Evolutionary conservation across 2,113 vertebrate genomes (phyloP).

Genomic region (Vicugna pacos): DNA sequence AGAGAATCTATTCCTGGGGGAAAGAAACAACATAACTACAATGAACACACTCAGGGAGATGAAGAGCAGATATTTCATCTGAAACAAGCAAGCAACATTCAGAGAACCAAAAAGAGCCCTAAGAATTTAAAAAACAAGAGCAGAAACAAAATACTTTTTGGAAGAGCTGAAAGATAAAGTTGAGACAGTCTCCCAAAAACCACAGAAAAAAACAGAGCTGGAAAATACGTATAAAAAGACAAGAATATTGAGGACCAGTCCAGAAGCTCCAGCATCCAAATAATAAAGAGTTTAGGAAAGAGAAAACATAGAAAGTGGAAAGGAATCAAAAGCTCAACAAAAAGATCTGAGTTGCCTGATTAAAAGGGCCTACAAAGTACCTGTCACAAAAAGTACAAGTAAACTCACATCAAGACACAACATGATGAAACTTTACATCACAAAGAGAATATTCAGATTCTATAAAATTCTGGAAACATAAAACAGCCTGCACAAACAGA

Average conservation of each 20-base stretch:
- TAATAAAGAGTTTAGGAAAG: neutral
- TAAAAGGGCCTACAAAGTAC: neutral
- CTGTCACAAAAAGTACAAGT: neutral
- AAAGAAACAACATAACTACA: neutral
- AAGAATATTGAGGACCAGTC: neutral
- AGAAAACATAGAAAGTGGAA: neutral
- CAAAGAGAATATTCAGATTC: neutral
- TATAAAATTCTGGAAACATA: neutral
- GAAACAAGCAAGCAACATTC: neutral
- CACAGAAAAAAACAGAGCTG: neutral
- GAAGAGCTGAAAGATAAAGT: neutral
- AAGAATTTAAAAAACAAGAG: neutral
- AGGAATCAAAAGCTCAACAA: neutral
- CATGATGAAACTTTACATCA: neutral
- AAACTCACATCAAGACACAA: neutral
- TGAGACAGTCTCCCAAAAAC: neutral
- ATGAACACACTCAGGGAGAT: neutral
- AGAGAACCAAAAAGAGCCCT: neutral
- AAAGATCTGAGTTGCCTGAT: neutral
- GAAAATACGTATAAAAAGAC: neutral
- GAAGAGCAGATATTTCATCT: neutral
- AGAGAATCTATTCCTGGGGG: neutral
- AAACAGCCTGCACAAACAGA: neutral
- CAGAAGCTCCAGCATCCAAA: neutral
- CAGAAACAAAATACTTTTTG: neutral